Base-by-base conservation (phyloP, 2,113 vertebrate species). In the Corythaeola cristata region DNA sequence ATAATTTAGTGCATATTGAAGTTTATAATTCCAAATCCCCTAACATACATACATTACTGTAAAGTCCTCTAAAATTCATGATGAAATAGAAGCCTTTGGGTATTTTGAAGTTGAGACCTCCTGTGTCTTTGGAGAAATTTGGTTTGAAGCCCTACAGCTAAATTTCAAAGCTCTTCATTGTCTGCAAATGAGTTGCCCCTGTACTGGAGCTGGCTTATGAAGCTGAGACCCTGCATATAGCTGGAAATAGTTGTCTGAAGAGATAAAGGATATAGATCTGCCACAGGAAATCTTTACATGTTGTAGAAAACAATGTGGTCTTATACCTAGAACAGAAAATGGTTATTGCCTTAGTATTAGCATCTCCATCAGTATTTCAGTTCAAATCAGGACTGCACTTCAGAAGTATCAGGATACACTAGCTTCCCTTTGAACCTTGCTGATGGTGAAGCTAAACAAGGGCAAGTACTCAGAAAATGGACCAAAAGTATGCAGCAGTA, bases 81-180 rank as follows among this genome's bases (percentile, higher is more conserved):
- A 73, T 85, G 91, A 87, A 95, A 33, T 87, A 73, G 73, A 92
- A 85, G 12, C 84, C 26, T 88, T 78, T 62, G 73, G 53, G 73
- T 91, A 82, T 95, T 95, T 81, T 73, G 45, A 85, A 91, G 45
- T 47, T 69, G 63, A 85, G 77, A 82, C 60, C 35, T 93, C 45
- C 44, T 8, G 20, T 89, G 44, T 89, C 90, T 95, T 94, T 75
- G 92, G 69, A 94, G 73, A 84, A 95, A 87, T 79, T 76, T n/a
- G 52, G 58, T 90, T 92, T 93, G 80, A 91, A 92, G 73, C 86
- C 92, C 89, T 92, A 44, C 53, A 93, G 92, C 80, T 91, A 85
- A 89, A 91, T 82, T 92, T 68, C 55, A 78, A 35, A 87, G 39
- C 66, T 89, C 39, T 84, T 82, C 39, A 37, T 84, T 97, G 73